phyloP scores from a whole-genome alignment of 2,888 invertebrate genomes.

The Pseudeuparius sepicola region DNA sequence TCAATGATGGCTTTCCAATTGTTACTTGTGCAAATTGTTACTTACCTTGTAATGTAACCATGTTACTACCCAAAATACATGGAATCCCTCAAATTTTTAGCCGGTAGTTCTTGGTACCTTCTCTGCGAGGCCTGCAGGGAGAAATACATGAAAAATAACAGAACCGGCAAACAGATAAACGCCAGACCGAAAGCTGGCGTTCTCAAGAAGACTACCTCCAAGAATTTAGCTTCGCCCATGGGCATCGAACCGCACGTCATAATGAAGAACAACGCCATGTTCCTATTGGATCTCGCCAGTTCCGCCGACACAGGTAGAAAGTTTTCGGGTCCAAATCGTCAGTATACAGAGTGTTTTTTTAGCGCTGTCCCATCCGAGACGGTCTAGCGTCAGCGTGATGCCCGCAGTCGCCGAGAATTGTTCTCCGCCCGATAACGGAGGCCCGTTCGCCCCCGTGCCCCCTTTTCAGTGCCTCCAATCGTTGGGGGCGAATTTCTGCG shows the following conservation, averaged over 20 bases:
- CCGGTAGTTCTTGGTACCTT: slow-evolving; percentile 77
- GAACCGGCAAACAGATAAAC: slow-evolving; percentile 34
- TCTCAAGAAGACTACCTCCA: slow-evolving; percentile 28
- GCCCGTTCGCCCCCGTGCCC: slow-evolving; percentile 46
- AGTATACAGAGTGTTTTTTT: too few species aligned
- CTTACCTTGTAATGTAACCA: too few species aligned
- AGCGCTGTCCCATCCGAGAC: slow-evolving; percentile 31
- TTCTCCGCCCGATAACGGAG: slow-evolving; percentile 44
- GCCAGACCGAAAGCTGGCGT: slow-evolving; percentile 33
- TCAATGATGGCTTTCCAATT: too few species aligned
- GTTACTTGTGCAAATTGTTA: too few species aligned
- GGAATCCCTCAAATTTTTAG: too few species aligned
- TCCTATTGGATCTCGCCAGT: slow-evolving; percentile 81
- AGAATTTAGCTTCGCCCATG: slow-evolving; percentile 30
- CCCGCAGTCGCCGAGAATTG: slow-evolving; percentile 48
- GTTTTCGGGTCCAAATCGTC: background rate
- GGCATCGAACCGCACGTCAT: slow-evolving; percentile 48
- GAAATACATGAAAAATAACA: slow-evolving; percentile 48
- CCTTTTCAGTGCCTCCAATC: slow-evolving; percentile 52
- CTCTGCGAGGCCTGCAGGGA: slow-evolving; percentile 87
- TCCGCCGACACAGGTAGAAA: slow-evolving; percentile 46
- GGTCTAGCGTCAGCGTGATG: slow-evolving; percentile 35
- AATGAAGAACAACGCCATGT: slow-evolving; percentile 90
- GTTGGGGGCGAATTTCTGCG: slow-evolving; percentile 36
- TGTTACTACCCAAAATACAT: too few species aligned